These are phyloP conservation scores for Melanotus villosus DNA, from an alignment of 2,888 invertebrate genomes.

Conservation along the genomic window DNA sequence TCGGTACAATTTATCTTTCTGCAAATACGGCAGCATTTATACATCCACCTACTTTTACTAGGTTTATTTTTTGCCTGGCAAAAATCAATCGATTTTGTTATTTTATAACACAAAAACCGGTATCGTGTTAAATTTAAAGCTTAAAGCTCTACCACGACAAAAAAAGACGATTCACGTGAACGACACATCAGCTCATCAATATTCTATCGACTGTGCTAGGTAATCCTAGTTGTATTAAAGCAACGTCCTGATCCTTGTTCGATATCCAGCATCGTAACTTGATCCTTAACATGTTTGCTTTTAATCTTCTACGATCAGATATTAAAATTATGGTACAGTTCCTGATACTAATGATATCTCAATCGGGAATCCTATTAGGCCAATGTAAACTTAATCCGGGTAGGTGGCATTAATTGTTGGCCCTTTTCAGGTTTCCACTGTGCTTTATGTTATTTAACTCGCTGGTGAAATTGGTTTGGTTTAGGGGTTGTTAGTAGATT, in stretches of 20 bases:
- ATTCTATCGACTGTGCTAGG: slow-evolving; percentile 36
- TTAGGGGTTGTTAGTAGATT: neutral
- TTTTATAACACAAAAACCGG: too few species aligned
- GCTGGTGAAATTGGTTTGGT: neutral
- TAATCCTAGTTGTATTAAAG: slow-evolving; percentile 37
- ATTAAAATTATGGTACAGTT: slow-evolving; percentile 17
- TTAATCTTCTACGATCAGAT: slow-evolving; percentile 18
- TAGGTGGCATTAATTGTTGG: neutral
- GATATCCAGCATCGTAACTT: neutral
- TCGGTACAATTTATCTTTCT: too few species aligned
- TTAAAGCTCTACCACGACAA: slow-evolving; percentile 11
- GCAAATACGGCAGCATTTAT: too few species aligned
- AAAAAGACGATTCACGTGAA: slow-evolving; percentile 30
- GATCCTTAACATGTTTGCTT: slow-evolving; percentile 24
- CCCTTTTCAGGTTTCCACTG: neutral
- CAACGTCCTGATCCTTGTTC: slow-evolving; percentile 17
- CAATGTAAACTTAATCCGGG: neutral
- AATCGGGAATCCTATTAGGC: slow-evolving; percentile 5
- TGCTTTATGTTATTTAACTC: neutral
- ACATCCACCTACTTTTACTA: too few species aligned
- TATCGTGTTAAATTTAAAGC: neutral
- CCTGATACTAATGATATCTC: slow-evolving; percentile 17
- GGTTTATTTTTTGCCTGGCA: too few species aligned
- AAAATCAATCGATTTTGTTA: too few species aligned
- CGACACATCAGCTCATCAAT: slow-evolving; percentile 41